Evolutionary conservation across 2,113 vertebrate species (phyloP).

Genomic region (Oncorhynchus masou): DNA sequence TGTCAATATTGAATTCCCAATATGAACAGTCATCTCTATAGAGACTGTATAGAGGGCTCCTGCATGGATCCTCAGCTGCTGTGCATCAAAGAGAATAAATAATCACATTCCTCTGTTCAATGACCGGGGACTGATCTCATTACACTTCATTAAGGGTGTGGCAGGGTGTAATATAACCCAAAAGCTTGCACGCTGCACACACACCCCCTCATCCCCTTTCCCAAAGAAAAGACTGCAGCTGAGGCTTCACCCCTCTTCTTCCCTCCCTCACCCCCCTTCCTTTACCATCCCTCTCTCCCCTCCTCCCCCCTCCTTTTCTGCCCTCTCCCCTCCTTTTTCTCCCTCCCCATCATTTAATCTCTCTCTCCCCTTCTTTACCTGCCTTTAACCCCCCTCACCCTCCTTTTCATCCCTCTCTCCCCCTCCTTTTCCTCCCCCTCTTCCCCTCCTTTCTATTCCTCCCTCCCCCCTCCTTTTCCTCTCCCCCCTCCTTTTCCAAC

Average conservation of each 20-base stretch:
- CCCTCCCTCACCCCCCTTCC: neutral
- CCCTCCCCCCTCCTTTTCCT: too few species aligned
- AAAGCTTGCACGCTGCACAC: neutral
- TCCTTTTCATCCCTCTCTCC: too few species aligned
- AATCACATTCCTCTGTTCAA: slow-evolving; percentile 16
- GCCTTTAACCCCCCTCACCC: too few species aligned
- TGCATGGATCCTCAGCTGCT: neutral
- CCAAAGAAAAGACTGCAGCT: slow-evolving; percentile 5
- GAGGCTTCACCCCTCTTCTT: neutral
- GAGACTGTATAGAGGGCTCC: neutral
- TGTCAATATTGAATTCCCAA: neutral
- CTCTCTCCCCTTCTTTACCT: too few species aligned
- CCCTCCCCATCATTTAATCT: too few species aligned
- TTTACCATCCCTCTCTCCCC: too few species aligned
- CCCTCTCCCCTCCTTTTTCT: too few species aligned
- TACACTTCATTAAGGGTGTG: slow-evolving; percentile 39
- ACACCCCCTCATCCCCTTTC: neutral
- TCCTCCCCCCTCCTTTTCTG: too few species aligned
- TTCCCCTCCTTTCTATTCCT: too few species aligned
- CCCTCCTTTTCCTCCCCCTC: too few species aligned
- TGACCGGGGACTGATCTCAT: slow-evolving; percentile 24
- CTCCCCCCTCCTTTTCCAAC: too few species aligned
- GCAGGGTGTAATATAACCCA: slow-evolving; percentile 6
- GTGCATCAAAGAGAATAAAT: slow-evolving; percentile 20
- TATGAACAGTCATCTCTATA: neutral